phyloP scores from a whole-genome alignment of 2,888 invertebrate genomes.

The Oxytorus armatus region DNA sequence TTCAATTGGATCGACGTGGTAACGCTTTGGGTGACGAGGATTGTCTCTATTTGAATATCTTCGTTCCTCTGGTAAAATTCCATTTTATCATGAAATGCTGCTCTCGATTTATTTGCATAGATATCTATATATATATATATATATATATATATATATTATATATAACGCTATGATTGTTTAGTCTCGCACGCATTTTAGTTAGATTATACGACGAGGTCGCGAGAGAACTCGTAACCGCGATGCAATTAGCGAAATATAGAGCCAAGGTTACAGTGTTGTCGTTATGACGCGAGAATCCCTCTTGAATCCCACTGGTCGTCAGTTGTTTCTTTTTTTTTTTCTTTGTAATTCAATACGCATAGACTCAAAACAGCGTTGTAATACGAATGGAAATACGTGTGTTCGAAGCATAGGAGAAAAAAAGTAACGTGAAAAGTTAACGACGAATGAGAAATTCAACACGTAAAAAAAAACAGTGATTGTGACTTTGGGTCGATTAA shows the following conservation, averaged over 20 bases:
- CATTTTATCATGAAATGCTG: conserved; percentile 38
- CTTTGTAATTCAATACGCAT: neutral
- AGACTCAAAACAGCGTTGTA: no score
- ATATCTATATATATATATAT: neutral
- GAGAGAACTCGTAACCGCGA: conserved; percentile 35
- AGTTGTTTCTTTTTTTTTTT: conserved; percentile 8
- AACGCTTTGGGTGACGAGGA: conserved; percentile 76
- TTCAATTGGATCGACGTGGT: conserved; percentile 67
- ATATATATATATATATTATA: no score
- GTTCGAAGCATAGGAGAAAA: no score
- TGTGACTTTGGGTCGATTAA: conserved; percentile 1
- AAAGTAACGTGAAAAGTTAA: no score
- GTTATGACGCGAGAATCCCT: conserved; percentile 17
- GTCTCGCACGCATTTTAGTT: conserved; percentile 54
- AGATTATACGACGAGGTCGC: conserved; percentile 67
- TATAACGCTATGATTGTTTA: conserved; percentile 17
- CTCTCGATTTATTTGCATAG: conserved; percentile 3
- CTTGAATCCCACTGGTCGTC: neutral
- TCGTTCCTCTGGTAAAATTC: conserved; percentile 76
- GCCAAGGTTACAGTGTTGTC: conserved; percentile 61
- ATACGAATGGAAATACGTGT: no score
- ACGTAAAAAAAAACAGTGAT: neutral
- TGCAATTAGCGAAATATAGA: conserved; percentile 66
- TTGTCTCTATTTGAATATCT: conserved; percentile 80
- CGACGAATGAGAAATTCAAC: neutral